Conservation (phyloP, 2,113 vertebrate genomes). For the Irena cyanogastra region DNA sequence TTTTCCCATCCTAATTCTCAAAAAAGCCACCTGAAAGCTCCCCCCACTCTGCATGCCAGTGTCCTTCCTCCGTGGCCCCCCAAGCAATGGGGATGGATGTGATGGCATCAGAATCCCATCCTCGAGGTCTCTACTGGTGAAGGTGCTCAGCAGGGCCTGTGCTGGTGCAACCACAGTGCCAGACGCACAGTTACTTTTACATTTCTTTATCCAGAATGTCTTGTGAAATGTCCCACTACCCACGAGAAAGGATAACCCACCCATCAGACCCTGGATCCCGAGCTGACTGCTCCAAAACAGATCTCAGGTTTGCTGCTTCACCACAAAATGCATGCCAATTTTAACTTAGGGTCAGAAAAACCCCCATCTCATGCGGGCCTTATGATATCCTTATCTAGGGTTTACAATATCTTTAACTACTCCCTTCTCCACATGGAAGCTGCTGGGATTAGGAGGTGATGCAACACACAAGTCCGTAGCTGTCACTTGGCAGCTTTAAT, state of each 20-base stretch:
- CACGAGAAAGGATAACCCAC: neutral
- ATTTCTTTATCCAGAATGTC: neutral
- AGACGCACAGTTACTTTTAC: fast-evolving
- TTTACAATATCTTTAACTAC: neutral
- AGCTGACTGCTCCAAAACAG: neutral
- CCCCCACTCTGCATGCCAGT: fast-evolving
- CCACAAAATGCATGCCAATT: neutral
- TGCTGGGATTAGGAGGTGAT: neutral
- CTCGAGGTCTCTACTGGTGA: fast-evolving
- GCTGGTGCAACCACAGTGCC: neutral
- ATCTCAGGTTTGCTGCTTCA: neutral
- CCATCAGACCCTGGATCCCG: fast-evolving
- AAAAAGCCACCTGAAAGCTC: neutral
- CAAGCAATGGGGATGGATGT: neutral
- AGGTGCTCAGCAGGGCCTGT: neutral
- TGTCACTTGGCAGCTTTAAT: constrained; percentile 42
- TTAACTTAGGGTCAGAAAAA: neutral
- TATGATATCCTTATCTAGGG: neutral
- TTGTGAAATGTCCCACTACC: neutral
- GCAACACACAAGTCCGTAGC: neutral
- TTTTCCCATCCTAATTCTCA: neutral
- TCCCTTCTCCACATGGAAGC: neutral
- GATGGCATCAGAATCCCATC: neutral
- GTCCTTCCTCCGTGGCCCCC: neutral
- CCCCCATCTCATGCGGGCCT: neutral